Conservation (phyloP, 2,113 vertebrate species). For the Pelecanus crispus region DNA sequence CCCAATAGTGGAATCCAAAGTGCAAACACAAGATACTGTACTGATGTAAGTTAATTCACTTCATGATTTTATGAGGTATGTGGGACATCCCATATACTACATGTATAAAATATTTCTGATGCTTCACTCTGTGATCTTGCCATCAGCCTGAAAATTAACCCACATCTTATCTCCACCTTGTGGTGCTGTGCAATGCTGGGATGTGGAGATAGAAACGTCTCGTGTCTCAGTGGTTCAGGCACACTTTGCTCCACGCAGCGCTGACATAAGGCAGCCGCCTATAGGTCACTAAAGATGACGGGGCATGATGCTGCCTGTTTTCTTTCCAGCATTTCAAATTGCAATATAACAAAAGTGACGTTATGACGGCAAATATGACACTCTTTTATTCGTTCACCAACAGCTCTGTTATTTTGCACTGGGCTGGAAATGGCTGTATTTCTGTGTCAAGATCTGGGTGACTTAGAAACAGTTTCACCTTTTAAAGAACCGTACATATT, state of each 20-base stretch:
- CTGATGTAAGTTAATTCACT: background rate
- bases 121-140: background rate
- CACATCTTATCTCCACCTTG: background rate
- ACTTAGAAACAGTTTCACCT: background rate
- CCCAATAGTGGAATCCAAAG: background rate
- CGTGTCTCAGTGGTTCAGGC: fast-evolving
- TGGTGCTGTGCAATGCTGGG: fast-evolving
- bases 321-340: background rate
- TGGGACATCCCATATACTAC: background rate
- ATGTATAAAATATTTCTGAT: background rate
- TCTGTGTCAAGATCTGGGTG: background rate
- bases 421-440: background rate
- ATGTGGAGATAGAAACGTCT: background rate
- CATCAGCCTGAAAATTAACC: background rate
- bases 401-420: background rate
- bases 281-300: fast-evolving
- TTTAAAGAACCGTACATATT: background rate
- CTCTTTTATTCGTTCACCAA: background rate
- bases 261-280: background rate
- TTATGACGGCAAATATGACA: background rate
- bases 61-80: background rate
- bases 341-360: background rate
- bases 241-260: fast-evolving
- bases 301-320: background rate
- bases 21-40: background rate